phyloP scores from a whole-genome alignment of 1,140 invertebrate species.

The Samia ricini region DNA sequence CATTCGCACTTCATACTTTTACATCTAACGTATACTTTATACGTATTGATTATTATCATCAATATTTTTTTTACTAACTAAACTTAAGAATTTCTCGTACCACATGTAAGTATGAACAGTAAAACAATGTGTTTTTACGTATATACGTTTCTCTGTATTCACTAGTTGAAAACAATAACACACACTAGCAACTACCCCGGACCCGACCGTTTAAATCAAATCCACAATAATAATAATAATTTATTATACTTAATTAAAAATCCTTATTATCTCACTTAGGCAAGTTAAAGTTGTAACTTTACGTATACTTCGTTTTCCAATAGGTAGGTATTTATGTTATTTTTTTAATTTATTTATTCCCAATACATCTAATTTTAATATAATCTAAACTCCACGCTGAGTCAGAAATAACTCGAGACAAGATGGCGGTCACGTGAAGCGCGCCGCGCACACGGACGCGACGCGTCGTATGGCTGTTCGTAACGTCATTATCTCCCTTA shows the following conservation, averaged over 20 bases:
- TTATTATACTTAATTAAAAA: slow-evolving; percentile 70
- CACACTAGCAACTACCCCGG: slow-evolving; percentile 70
- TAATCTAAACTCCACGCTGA: not conserved
- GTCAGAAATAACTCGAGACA: not conserved
- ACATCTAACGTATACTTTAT: slow-evolving; percentile 74
- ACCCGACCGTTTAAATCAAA: slow-evolving; percentile 63
- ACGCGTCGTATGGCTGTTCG: slow-evolving; percentile 25
- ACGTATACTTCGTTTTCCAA: slow-evolving; percentile 76
- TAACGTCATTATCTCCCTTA: not conserved
- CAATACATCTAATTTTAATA: slow-evolving; percentile 65
- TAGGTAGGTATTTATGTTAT: slow-evolving; percentile 56
- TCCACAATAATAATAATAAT: slow-evolving; percentile 57
- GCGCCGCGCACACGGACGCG: too few species aligned
- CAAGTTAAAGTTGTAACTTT: slow-evolving; percentile 73
- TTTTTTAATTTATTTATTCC: slow-evolving; percentile 1
- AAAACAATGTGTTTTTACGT: slow-evolving; percentile 62
- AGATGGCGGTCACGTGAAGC: slow-evolving; percentile 4
- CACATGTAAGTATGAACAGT: slow-evolving; percentile 50
- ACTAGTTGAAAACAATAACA: slow-evolving; percentile 64
- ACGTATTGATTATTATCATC: too few species aligned
- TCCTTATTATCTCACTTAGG: slow-evolving; percentile 75
- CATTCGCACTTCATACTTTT: slow-evolving; percentile 19
- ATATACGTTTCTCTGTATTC: slow-evolving; percentile 23
- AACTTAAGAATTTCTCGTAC: slow-evolving; percentile 25
- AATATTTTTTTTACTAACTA: slow-evolving; percentile 69